A percentile compares a stretch with the other conserved stretches of the same genome.
Evolutionary conservation across 2,113 vertebrate species (phyloP).

Genomic region (Eudyptes chrysolophus): DNA sequence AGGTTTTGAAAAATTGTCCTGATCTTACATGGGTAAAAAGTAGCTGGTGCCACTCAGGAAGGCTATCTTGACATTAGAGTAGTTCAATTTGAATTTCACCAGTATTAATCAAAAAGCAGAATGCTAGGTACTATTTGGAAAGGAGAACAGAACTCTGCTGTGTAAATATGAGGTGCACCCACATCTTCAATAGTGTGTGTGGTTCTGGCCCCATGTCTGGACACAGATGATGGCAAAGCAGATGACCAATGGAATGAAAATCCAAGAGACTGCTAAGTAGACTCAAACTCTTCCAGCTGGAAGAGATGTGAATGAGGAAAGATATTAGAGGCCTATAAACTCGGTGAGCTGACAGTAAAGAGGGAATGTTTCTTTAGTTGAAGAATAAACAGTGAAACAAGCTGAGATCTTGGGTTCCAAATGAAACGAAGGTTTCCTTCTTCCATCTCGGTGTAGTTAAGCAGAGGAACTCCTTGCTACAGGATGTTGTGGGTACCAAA

Average conservation of each 20-base stretch:
- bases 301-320: not conserved
- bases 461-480: not conserved
- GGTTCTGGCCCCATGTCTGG: not conserved
- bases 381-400: not conserved
- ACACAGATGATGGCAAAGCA: not conserved
- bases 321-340: not conserved
- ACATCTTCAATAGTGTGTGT: not conserved
- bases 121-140: not conserved
- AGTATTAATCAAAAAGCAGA: not conserved
- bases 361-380: not conserved
- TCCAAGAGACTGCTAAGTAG: fast-evolving
- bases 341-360: not conserved
- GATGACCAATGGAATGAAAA: not conserved
- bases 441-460: not conserved
- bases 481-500: not conserved
- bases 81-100: not conserved
- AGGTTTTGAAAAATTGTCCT: not conserved
- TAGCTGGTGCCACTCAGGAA: not conserved
- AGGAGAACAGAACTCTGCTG: not conserved
- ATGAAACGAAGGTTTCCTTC: not conserved
- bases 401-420: not conserved
- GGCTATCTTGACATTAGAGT: not conserved
- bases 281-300: not conserved
- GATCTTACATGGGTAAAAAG: not conserved
- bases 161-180: not conserved